Evolutionary conservation across 1,140 invertebrate species (phyloP).

Genomic region (Drosophila elegans): DNA sequence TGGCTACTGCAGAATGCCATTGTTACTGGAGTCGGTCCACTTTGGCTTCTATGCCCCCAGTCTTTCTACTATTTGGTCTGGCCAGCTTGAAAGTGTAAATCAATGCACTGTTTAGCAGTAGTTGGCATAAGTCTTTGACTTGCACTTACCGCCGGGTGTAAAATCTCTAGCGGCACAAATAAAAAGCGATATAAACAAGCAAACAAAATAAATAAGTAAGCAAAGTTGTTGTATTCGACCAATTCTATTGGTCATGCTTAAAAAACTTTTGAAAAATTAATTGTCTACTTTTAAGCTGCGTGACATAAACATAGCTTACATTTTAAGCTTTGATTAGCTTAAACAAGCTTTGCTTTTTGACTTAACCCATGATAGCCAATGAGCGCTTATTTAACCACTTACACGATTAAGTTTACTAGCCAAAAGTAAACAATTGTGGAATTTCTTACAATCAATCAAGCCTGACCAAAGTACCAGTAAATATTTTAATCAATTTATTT

Average conservation of each 20-base stretch:
- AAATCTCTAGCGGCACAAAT: conserved; percentile 14
- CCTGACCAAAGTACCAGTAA: conserved; percentile 6
- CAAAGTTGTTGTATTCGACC: not conserved
- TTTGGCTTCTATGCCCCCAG: conserved; percentile 12
- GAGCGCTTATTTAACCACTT: not conserved
- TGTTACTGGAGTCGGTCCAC: conserved; percentile 30
- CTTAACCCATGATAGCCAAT: conserved; percentile 25
- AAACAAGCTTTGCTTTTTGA: not conserved
- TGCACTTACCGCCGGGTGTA: conserved; percentile 26
- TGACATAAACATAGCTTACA: not conserved
- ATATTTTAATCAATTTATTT: conserved; percentile 26
- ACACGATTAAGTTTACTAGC: not conserved
- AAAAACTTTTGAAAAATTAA: not conserved
- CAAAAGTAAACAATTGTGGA: not conserved
- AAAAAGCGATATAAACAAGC: not conserved
- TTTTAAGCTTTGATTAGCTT: not conserved
- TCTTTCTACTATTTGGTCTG: not conserved
- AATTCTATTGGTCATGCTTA: not conserved
- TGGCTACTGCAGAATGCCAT: conserved; percentile 22
- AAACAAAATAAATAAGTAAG: conserved; percentile 5
- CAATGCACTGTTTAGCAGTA: conserved; percentile 33
- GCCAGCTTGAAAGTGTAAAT: conserved; percentile 40
- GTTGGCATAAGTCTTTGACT: conserved; percentile 40
- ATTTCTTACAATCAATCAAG: conserved; percentile 5
- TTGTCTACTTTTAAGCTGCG: conserved; percentile 24